Percentiles rank a stretch among this genome's conserved stretches.
Evolutionary conservation across 2,888 invertebrate genomes (phyloP).

Genomic region (Oxyscelio sp.): DNA sequence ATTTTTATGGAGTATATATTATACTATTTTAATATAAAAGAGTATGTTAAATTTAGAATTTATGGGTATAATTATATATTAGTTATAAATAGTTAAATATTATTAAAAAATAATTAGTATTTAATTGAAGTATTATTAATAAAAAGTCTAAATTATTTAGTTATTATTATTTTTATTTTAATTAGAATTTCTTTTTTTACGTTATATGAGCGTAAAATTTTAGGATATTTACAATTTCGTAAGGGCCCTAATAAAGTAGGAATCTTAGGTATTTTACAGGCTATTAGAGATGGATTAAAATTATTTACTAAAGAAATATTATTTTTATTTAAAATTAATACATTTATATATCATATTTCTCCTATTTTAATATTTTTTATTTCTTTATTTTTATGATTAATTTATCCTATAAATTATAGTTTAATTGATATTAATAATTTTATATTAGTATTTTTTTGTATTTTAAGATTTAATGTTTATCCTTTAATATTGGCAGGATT

Average conservation of each 20-base stretch:
- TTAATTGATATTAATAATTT: constrained; percentile 90
- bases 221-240: constrained; percentile 92
- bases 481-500: constrained; percentile 91
- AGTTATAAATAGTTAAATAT: background rate
- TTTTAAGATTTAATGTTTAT: constrained; percentile 91
- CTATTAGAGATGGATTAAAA: constrained; percentile 93
- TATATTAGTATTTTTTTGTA: constrained; percentile 91
- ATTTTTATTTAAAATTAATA: constrained; percentile 90
- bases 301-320: constrained; percentile 92
- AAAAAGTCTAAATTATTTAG: constrained; percentile 69
- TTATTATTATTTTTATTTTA: constrained; percentile 89
- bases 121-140: constrained; percentile 79
- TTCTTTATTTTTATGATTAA: constrained; percentile 89
- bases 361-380: constrained; percentile 63
- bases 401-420: constrained; percentile 90
- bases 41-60: constrained; percentile 91
- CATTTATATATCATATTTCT: constrained; percentile 89
- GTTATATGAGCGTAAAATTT: constrained; percentile 92
- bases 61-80: constrained; percentile 85
- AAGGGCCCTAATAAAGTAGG: constrained; percentile 93
- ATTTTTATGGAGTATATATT: constrained; percentile 89
- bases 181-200: constrained; percentile 92
- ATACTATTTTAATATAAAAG: background rate
- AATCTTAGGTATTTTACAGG: constrained; percentile 91
- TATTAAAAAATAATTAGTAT: background rate